A percentile compares a stretch with the other conserved stretches of the same genome.
These are phyloP conservation scores for Metopia argyrocephala DNA, from an alignment of 2,888 invertebrate species.

Conservation along the genomic window DNA sequence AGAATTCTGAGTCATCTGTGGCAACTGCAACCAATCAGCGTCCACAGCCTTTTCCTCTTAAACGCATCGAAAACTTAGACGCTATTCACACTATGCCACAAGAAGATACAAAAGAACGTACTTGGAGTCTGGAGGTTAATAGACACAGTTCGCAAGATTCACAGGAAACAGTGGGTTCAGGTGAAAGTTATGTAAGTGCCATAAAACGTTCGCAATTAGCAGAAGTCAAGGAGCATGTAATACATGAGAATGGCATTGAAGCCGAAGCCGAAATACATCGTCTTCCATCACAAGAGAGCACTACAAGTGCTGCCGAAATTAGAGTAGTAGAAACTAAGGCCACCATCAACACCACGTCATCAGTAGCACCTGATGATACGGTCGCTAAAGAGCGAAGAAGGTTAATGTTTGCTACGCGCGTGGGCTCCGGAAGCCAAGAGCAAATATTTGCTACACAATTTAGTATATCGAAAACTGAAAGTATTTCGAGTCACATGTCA, in stretches of 20 bases:
- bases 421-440: constrained; percentile 83
- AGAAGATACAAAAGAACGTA: constrained; percentile 70
- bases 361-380: constrained; percentile 66
- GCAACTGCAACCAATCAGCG: constrained; percentile 16
- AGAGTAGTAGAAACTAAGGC: constrained; percentile 72
- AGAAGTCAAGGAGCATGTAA: constrained; percentile 69
- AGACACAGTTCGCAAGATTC: constrained; percentile 79
- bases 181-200: constrained; percentile 70
- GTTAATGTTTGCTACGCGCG: constrained; percentile 83
- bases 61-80: constrained; percentile 78
- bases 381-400: constrained; percentile 77
- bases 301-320: constrained; percentile 70
- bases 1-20: constrained; percentile 57
- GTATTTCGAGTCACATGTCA: constrained; percentile 82
- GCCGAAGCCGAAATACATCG: constrained; percentile 72
- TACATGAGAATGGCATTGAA: constrained; percentile 71
- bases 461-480: constrained; percentile 83
- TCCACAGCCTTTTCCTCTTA: constrained; percentile 60
- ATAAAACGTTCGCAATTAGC: constrained; percentile 67
- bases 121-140: constrained; percentile 77
- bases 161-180: constrained; percentile 80
- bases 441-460: constrained; percentile 85
- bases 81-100: constrained; percentile 81
- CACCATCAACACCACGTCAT: constrained; percentile 67
- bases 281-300: constrained; percentile 70